A percentile compares a stretch with the other conserved stretches of the same genome.
Conservation (phyloP, 2,797 vertebrate species). For the Phoebastria nigripes region DNA sequence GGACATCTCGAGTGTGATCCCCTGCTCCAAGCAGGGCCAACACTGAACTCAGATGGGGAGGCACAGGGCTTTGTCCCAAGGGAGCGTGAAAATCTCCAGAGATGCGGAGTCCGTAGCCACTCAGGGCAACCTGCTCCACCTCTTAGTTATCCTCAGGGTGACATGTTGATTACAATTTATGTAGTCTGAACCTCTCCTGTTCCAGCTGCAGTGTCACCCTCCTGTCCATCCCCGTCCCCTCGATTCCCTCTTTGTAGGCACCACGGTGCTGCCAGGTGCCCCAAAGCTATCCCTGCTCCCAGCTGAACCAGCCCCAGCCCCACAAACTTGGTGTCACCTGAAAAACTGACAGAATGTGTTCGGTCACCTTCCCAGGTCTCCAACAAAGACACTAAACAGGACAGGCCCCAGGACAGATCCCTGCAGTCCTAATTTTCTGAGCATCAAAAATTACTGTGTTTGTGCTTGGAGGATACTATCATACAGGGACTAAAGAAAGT, state of each 20-base stretch:
- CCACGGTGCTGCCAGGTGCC: rapidly evolving
- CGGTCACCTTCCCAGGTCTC: rapidly evolving
- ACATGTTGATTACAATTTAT: rapidly evolving
- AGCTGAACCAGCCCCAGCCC: rapidly evolving
- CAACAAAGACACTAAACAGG: not conserved
- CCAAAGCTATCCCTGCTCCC: rapidly evolving
- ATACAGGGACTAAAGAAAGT: not conserved
- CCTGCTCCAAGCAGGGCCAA: not conserved
- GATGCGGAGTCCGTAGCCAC: not conserved
- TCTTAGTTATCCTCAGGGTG: not conserved
- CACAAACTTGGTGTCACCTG: not conserved
- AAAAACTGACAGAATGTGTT: not conserved
- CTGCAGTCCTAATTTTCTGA: not conserved
- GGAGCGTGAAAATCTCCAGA: rapidly evolving
- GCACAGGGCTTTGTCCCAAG: not conserved
- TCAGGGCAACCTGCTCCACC: not conserved
- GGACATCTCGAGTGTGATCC: rapidly evolving
- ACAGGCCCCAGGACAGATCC: not conserved
- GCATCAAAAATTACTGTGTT: not conserved
- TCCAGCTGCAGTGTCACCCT: not conserved
- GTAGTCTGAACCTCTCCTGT: not conserved
- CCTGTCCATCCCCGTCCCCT: rapidly evolving
- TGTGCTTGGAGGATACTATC: not conserved
- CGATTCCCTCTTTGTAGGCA: not conserved
- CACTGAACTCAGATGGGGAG: rapidly evolving